Evolutionary conservation across 2,113 vertebrate species (phyloP).

Genomic region (Diadophis punctatus): DNA sequence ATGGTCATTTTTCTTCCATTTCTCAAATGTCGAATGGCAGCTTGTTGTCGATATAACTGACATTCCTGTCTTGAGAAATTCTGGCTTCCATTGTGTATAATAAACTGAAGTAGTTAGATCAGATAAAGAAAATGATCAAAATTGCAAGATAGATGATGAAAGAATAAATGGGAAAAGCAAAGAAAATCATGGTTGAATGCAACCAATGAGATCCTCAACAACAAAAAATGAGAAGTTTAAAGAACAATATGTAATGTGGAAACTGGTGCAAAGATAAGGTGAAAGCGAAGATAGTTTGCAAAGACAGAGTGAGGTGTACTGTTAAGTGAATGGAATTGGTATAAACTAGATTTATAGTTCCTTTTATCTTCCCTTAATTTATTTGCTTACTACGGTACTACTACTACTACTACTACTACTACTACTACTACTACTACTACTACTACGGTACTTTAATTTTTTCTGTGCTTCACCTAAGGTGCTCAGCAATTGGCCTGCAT

Average conservation of each 20-base stretch:
- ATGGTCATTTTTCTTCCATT: too few species aligned
- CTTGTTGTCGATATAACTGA: too few species aligned
- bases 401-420: not conserved
- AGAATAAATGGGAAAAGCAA: too few species aligned
- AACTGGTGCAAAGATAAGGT: not conserved
- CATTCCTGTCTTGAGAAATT: too few species aligned
- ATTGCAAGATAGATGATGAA: too few species aligned
- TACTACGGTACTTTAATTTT: not conserved
- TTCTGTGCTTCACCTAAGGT: not conserved
- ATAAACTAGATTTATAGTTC: not conserved
- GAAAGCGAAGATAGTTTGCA: not conserved
- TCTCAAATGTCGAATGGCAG: too few species aligned
- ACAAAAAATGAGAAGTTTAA: not conserved
- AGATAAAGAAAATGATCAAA: too few species aligned
- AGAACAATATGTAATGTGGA: not conserved
- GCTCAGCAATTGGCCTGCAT: not conserved
- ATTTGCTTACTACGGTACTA: not conserved
- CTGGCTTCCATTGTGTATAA: too few species aligned
- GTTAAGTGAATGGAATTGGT: not conserved
- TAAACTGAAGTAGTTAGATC: too few species aligned
- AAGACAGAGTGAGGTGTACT: not conserved
- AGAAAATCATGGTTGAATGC: too few species aligned
- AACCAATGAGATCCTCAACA: not conserved
- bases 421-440: not conserved
- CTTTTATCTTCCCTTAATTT: not conserved